Evolutionary conservation across 2,888 invertebrate genomes (phyloP).

Genomic region (Trichogramma dendrolimi): DNA sequence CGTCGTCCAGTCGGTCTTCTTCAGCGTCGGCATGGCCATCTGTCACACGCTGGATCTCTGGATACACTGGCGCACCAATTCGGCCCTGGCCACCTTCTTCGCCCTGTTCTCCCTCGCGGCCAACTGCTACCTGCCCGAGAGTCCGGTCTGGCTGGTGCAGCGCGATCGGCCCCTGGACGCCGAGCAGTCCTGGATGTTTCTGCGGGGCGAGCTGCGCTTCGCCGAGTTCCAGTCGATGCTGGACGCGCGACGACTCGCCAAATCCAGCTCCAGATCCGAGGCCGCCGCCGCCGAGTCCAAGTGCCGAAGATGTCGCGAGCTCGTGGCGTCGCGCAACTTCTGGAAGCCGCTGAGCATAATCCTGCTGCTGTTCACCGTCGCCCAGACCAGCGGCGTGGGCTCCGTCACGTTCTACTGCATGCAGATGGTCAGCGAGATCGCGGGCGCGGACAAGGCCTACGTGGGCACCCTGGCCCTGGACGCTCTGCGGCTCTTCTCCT

Average conservation of each 20-base stretch:
- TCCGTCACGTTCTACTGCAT: slow-evolving; percentile 71
- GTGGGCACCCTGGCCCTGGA: slow-evolving; percentile 66
- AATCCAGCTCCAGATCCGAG: too few relatives aligned
- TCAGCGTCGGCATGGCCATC: slow-evolving; percentile 62
- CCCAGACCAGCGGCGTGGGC: slow-evolving; percentile 69
- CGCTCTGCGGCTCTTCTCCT: slow-evolving; percentile 60
- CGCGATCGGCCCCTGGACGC: too few relatives aligned
- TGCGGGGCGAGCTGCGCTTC: too few relatives aligned
- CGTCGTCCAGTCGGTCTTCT: slow-evolving; percentile 61
- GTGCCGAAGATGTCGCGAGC: too few relatives aligned
- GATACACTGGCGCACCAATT: slow-evolving; percentile 61
- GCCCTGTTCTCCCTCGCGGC: too few relatives aligned
- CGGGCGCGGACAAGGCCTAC: slow-evolving; percentile 62
- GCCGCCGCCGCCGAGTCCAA: too few relatives aligned
- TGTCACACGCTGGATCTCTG: slow-evolving; percentile 65
- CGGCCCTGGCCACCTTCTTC: slow-evolving; percentile 33
- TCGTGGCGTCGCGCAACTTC: slow-evolving; percentile 38
- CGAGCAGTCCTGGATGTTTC: too few relatives aligned
- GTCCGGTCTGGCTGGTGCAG: too few relatives aligned
- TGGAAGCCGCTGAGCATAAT: slow-evolving; percentile 61
- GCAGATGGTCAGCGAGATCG: slow-evolving; percentile 59
- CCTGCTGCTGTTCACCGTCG: slow-evolving; percentile 63
- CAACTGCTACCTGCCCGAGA: too few relatives aligned
- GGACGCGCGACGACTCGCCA: too few relatives aligned
- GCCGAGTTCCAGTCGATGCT: too few relatives aligned